Evolutionary conservation across 2,797 vertebrate genomes (phyloP).

Genomic region (Oreochromis grahami): DNA sequence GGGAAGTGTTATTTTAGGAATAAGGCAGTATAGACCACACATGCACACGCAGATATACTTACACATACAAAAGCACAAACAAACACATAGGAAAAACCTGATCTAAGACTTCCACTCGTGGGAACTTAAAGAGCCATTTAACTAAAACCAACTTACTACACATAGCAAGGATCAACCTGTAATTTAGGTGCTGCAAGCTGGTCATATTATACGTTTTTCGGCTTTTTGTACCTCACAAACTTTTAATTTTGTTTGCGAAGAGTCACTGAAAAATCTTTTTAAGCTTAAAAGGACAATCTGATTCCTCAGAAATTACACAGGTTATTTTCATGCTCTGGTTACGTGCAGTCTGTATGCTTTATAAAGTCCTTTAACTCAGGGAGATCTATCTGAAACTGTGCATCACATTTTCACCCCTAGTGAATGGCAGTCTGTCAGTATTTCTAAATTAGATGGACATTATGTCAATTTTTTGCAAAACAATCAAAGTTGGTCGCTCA

Average conservation of each 20-base stretch:
- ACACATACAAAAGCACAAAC: not conserved
- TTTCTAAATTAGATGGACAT: not conserved
- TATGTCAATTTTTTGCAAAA: not conserved
- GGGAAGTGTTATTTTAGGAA: not conserved
- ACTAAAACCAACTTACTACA: not conserved
- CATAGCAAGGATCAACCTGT: not conserved
- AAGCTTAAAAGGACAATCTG: not conserved
- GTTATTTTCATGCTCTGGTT: not conserved
- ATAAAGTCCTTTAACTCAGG: not conserved
- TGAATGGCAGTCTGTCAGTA: not conserved
- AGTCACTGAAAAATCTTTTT: not conserved
- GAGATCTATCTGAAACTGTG: constrained; percentile 26
- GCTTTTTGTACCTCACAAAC: not conserved
- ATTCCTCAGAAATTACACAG: not conserved
- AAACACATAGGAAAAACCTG: not conserved
- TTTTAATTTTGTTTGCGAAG: not conserved
- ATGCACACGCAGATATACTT: not conserved
- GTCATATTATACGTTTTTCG: not conserved
- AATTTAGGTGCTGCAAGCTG: not conserved
- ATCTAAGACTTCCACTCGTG: not conserved
- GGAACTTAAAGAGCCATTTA: not conserved
- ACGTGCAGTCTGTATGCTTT: not conserved
- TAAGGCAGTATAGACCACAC: constrained; percentile 13
- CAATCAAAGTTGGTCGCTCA: not conserved
- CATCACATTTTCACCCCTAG: not conserved